Evolutionary conservation across 2,888 invertebrate genomes (phyloP), one percentile per base, ranked within the genome.

Genomic region (Lysandra bellargus): DNA sequence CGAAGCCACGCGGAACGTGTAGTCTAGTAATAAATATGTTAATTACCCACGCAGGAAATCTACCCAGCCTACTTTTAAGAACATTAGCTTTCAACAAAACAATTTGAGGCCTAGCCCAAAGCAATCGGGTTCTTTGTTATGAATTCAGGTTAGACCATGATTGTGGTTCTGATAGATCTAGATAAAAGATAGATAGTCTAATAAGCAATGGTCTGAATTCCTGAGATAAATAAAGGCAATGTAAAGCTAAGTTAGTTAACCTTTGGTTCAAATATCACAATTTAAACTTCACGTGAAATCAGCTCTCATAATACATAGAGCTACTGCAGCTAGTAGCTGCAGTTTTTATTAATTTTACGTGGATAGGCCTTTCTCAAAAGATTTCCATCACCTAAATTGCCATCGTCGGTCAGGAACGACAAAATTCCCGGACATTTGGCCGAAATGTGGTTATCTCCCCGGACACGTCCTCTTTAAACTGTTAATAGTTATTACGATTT

Each of bases 51-150:
- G 30, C 69, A 69, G 33, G 69, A 69, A 69, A 12, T 61, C 61
- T 53, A 14, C 53, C 53, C 53, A 53, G 14, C 33, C 12, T 69
- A 14, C 33, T 69, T 33, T 33, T 5, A 33, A 37, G 64, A 69
- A 69, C 30, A 30, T 69, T 69, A 23, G 33, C 33, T 69, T 14
- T 17, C 69, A 69, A 69, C 69, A 37, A 69, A 69, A 69, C 69
- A 37, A 69, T 69, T 69, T 69, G 4, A 37, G 69, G 33, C 33
- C 33, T 69, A 69, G 69, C 69, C 64, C 33, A 69, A 69, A 69
- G 69, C 69, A 69, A 69, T 33, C 69, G 64, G 64, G 1, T 69
- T 30, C 64, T 69, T 69, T 69, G 69, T 69, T 69, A 69, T 37
- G 33, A 69, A 69, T 69, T 17, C 69, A 69, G 69, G 69, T 69